Evolutionary conservation across 2,888 invertebrate species (phyloP), one percentile per base, ranked within the genome.

Genomic region (Philopedon plagiatum): DNA sequence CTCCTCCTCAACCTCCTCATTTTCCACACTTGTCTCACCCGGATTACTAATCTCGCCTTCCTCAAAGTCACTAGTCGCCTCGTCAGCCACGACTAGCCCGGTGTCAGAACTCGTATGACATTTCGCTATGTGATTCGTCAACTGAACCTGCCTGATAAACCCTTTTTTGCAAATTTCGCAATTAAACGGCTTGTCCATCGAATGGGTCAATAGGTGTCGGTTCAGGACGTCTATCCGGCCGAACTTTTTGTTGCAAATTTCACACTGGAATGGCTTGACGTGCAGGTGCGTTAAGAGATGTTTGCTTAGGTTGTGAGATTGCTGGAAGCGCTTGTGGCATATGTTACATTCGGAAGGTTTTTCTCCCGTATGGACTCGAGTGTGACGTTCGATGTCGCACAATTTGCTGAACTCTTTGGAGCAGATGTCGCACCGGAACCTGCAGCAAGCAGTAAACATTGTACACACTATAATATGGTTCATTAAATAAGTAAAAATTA

Each of bases 321-420:
- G 84, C 62, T 82, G 82, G 76, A 82, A 83, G 4, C 81, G 71
- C 63, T 80, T 81, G 65, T 82, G 79, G 73, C 82, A 82, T 34
- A 83, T 83, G 60, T 81, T 83, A 69, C 85, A 85, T 11, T 82
- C 78, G 61, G 79, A 82, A 4, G 85, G 85, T 71, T 85, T 85
- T 71, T 85, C 85, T 3, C 85, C 85, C 1, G 85, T 85, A 75
- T 85, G 85, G 2, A 85, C 85, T 1, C 85, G 78, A 1, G 80
- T 80, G 73, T 85, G 85, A 4, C 85, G 76, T 69, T 84, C 82
- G 54, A 85, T 77, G 76, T 85, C 85, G 76, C 83, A 85, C 21
- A 82, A 78, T 77, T 85, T 85, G 9, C 78, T 75, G 75, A 85
- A 85, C 61, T 81, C 80, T 51, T 82, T 83, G 8, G 77, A 76